Conservation (phyloP, 2,113 vertebrate species). For the Oxyura jamaicensis region DNA sequence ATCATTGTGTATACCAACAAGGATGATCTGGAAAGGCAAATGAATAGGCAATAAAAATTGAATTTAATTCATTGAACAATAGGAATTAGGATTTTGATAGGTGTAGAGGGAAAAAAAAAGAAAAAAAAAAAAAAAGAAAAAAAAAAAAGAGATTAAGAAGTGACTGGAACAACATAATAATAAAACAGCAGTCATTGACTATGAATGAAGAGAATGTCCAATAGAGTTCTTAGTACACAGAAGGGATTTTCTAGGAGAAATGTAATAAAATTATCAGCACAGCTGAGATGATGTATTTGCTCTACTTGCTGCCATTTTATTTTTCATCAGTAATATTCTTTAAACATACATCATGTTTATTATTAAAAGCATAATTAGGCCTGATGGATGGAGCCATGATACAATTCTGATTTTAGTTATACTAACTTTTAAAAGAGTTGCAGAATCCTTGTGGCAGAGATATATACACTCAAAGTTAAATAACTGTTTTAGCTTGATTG, state of each 20-base stretch:
- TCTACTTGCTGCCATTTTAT: background rate
- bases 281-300: background rate
- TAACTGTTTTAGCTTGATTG: background rate
- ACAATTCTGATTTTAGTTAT: conserved; percentile 3
- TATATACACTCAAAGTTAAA: background rate
- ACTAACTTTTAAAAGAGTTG: background rate
- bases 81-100: background rate
- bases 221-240: rapidly evolving
- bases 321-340: background rate
- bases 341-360: background rate
- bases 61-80: background rate
- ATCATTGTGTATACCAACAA: background rate
- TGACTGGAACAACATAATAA: background rate
- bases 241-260: background rate
- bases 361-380: background rate
- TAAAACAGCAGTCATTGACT: background rate
- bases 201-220: background rate
- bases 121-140: background rate
- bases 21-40: background rate
- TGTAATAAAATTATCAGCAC: background rate
- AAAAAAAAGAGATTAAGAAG: background rate
- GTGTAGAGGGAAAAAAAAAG: background rate
- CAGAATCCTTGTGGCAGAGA: background rate
- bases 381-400: background rate
- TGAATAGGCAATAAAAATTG: background rate